Evolutionary conservation across 2,888 invertebrate genomes (phyloP).

Genomic region (Volucella zonaria): DNA sequence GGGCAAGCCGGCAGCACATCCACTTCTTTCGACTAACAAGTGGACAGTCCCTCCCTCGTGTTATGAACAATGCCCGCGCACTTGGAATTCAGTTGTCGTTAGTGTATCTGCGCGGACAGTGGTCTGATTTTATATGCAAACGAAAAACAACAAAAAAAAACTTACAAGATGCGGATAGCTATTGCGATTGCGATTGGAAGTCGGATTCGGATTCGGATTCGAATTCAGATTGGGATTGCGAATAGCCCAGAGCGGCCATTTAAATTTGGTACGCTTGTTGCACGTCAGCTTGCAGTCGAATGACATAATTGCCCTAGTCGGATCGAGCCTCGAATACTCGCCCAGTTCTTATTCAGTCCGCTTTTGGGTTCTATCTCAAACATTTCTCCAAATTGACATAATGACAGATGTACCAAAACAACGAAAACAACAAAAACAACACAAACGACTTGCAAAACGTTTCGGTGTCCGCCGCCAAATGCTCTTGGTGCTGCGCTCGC

Average conservation of each 20-base stretch:
- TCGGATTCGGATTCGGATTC: constrained; percentile 8
- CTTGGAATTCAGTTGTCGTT: constrained; percentile 71
- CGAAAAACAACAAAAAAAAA: constrained; percentile 5
- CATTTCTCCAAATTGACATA: constrained; percentile 78
- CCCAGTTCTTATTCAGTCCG: constrained; percentile 51
- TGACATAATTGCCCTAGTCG: constrained; percentile 78
- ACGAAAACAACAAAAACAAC: background rate
- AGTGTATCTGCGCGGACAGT: constrained; percentile 39
- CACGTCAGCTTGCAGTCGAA: constrained; percentile 77
- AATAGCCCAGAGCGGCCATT: constrained; percentile 73
- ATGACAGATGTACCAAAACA: constrained; percentile 77
- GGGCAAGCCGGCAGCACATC: constrained; percentile 32
- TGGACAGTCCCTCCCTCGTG: constrained; percentile 61
- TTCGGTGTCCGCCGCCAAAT: constrained; percentile 55
- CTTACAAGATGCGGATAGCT: background rate
- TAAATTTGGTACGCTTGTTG: constrained; percentile 76
- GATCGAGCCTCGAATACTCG: constrained; percentile 35
- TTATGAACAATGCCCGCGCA: constrained; percentile 53
- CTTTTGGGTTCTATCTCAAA: constrained; percentile 70
- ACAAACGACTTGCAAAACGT: constrained; percentile 62
- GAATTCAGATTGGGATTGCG: constrained; percentile 26
- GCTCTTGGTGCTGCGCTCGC: background rate
- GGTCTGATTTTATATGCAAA: constrained; percentile 64
- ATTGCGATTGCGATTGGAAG: no score
- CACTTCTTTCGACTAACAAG: constrained; percentile 33